Conservation (phyloP, 2,888 invertebrate species). For the Hartigia nigra region DNA sequence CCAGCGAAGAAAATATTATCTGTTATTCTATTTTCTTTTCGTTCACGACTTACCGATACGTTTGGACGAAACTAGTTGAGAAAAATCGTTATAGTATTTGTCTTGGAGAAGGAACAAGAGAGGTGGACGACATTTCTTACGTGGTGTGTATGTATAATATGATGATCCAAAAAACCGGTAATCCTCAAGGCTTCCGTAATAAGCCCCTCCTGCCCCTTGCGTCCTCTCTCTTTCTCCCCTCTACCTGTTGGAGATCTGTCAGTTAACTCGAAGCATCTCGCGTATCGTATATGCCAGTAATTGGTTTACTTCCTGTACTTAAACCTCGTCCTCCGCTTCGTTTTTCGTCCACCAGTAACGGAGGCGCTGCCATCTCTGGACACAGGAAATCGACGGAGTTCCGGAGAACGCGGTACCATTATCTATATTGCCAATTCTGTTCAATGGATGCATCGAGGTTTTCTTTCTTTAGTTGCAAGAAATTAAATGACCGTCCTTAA, state of each 20-base stretch:
- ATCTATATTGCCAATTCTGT: not conserved
- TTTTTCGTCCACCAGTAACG: not conserved
- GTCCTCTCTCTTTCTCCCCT: too few relatives aligned
- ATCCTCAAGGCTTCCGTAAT: not conserved
- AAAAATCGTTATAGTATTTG: not conserved
- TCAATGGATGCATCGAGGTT: too few relatives aligned
- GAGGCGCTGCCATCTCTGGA: not conserved
- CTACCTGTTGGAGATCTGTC: not conserved
- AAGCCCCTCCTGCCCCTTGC: not conserved
- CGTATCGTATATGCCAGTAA: conserved; percentile 7
- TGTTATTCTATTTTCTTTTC: not conserved
- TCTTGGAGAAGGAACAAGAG: not conserved
- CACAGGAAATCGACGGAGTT: not conserved
- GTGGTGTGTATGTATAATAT: not conserved
- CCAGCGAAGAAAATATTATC: conserved; percentile 17
- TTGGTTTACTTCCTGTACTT: conserved; percentile 10
- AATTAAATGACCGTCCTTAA: not conserved
- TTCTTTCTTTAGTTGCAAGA: too few relatives aligned
- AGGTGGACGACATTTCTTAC: not conserved
- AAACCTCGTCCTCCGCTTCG: not conserved
- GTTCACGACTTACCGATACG: not conserved
- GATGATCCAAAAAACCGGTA: not conserved
- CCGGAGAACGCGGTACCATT: not conserved
- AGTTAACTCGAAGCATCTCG: conserved; percentile 5
- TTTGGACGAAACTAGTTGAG: not conserved